phyloP scores from a whole-genome alignment of 2,888 invertebrate genomes.

The Branchipolynoe longqiensis region DNA sequence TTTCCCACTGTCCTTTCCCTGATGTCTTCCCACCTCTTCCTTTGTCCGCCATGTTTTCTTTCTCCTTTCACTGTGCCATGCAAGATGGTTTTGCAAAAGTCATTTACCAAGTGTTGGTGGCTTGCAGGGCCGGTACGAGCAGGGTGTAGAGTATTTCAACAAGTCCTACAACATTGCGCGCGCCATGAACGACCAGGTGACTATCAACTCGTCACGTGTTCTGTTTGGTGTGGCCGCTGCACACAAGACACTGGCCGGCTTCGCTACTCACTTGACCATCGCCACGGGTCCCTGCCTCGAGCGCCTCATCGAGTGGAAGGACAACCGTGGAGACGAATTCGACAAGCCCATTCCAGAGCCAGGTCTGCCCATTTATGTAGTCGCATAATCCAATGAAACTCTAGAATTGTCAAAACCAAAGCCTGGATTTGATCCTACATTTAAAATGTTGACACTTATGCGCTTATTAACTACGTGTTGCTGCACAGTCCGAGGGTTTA shows the following conservation, averaged over 20 bases:
- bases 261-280: slow-evolving; percentile 72
- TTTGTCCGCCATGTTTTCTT: no score
- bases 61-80: no score
- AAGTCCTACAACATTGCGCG: slow-evolving; percentile 81
- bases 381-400: no score
- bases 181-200: slow-evolving; percentile 74
- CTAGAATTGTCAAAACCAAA: no score
- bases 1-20: no score
- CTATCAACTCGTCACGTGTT: slow-evolving; percentile 78
- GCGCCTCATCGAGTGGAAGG: slow-evolving; percentile 79
- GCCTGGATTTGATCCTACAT: no score
- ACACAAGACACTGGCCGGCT: slow-evolving; percentile 76
- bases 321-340: slow-evolving; percentile 68
- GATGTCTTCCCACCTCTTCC: no score
- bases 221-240: slow-evolving; percentile 80
- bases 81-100: no score
- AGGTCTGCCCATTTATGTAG: slow-evolving; percentile 18
- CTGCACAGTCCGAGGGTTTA: no score
- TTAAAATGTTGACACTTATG: no score
- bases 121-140: slow-evolving; percentile 80
- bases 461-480: no score
- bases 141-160: slow-evolving; percentile 81
- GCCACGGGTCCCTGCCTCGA: slow-evolving; percentile 71
- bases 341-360: slow-evolving; percentile 61
- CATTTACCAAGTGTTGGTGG: no score